Conservation (phyloP, 2,888 invertebrate species). For the Dromius quadrimaculatus region DNA sequence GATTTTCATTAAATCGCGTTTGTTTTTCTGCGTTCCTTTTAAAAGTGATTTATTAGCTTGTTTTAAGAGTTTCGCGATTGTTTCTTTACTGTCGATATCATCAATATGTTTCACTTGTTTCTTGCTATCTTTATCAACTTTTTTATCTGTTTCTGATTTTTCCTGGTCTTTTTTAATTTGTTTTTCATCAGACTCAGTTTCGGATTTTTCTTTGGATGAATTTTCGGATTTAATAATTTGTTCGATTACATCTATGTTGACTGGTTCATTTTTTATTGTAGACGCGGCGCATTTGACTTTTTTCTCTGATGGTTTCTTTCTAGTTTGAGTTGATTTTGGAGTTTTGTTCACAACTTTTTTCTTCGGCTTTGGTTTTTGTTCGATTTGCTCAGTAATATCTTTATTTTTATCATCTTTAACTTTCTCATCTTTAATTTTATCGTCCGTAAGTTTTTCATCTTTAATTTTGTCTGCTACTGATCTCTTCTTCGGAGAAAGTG, state of each 20-base stretch:
- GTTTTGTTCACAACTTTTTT: conserved; percentile 67
- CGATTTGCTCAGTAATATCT: conserved; percentile 64
- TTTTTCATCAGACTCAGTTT: conserved; percentile 51
- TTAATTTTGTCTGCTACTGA: conserved; percentile 42
- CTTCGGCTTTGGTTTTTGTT: conserved; percentile 69
- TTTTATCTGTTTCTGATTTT: conserved; percentile 30
- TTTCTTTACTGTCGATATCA: conserved; percentile 52
- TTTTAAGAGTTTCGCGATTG: conserved; percentile 57
- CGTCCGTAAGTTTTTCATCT: conserved; percentile 46
- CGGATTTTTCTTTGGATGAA: conserved; percentile 30
- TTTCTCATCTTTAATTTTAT: conserved; percentile 45
- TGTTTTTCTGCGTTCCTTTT: conserved; percentile 44
- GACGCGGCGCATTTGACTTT: conserved; percentile 69
- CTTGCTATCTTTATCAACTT: conserved; percentile 11
- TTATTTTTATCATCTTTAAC: conserved; percentile 52
- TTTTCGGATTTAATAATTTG: conserved; percentile 59
- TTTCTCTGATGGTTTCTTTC: conserved; percentile 68
- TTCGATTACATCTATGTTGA: conserved; percentile 35
- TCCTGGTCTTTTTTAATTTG: conserved; percentile 54
- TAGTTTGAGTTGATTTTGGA: conserved; percentile 66
- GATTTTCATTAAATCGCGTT: conserved; percentile 54
- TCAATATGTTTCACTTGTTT: conserved; percentile 36
- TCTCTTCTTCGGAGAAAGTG: conserved; percentile 14
- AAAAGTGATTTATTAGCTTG: conserved; percentile 55
- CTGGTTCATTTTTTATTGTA: conserved; percentile 62